Conservation (phyloP, 2,888 invertebrate species). For the Prenolepis imparis region DNA sequence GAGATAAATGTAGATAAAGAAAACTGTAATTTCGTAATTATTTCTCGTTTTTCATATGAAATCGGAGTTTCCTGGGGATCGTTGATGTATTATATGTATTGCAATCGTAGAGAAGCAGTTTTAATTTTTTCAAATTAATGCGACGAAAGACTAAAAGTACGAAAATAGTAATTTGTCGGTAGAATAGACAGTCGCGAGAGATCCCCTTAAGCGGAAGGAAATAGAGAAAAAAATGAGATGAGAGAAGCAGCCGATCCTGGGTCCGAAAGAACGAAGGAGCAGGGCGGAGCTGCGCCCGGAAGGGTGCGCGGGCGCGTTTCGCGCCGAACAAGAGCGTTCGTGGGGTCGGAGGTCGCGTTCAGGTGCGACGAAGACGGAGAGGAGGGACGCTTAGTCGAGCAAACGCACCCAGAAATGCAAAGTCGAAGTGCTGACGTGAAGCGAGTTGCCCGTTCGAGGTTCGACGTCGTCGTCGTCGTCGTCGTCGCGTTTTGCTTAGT, state of each 20-base stretch:
- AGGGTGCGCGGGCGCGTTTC: constrained; percentile 81
- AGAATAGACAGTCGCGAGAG: no score
- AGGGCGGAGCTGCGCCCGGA: constrained; percentile 85
- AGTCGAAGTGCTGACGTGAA: constrained; percentile 77
- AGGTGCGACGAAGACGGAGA: constrained; percentile 80
- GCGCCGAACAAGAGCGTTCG: constrained; percentile 73
- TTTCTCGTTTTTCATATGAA: no score
- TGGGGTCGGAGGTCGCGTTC: constrained; percentile 80
- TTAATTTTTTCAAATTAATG: no score
- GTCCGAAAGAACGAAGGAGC: constrained; percentile 75
- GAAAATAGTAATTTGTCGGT: no score
- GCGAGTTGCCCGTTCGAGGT: constrained; percentile 69
- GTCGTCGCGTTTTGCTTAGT: constrained; percentile 46
- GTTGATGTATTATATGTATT: no score
- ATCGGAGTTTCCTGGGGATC: no score
- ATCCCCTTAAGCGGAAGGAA: constrained; percentile 13
- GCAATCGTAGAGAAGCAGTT: no score
- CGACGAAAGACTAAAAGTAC: no score
- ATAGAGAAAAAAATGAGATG: constrained; percentile 11
- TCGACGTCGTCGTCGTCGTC: constrained; percentile 66
- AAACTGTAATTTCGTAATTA: no score
- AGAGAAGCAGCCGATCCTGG: constrained; percentile 62
- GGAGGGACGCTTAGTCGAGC: constrained; percentile 73
- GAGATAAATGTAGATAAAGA: no score
- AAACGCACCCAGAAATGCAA: constrained; percentile 78